Percentiles rank a stretch among this genome's conserved stretches.
phyloP scores from a whole-genome alignment of 2,797 vertebrate species.

The Sebastes hopkinsi region DNA sequence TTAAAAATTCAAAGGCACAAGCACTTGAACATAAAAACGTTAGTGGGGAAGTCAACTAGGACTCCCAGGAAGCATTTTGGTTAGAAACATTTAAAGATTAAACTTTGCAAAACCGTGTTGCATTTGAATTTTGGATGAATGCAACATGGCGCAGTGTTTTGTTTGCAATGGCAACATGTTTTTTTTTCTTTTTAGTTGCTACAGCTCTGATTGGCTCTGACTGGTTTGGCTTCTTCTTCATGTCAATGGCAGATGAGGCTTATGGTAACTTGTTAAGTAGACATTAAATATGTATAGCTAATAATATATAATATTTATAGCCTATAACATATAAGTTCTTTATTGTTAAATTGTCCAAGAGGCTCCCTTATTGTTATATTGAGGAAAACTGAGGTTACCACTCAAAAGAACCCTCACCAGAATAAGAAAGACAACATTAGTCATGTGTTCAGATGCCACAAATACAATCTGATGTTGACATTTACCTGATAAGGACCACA shows the following conservation, averaged over 20 bases:
- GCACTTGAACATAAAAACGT: background rate
- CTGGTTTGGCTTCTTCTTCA: background rate
- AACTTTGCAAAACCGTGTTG: background rate
- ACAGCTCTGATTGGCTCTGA: background rate
- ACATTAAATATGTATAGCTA: background rate
- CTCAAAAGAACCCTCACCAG: background rate
- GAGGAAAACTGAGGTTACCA: background rate
- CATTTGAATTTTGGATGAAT: background rate
- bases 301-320: background rate
- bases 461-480: background rate
- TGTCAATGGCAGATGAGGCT: background rate
- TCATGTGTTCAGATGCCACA: background rate
- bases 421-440: background rate
- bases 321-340: background rate
- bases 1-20: background rate
- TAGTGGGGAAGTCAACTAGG: background rate
- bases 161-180: background rate
- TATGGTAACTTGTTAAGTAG: background rate
- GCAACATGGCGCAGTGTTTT: background rate
- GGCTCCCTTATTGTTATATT: background rate
- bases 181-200: background rate
- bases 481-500: too few relatives aligned
- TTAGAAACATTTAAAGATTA: background rate
- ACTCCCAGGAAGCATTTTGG: background rate
- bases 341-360: background rate